Percentiles rank a stretch among this genome's conserved stretches.
These are phyloP conservation scores for Muntiacus reevesi DNA, from an alignment of 2,113 vertebrate genomes.

Conservation along the genomic window DNA sequence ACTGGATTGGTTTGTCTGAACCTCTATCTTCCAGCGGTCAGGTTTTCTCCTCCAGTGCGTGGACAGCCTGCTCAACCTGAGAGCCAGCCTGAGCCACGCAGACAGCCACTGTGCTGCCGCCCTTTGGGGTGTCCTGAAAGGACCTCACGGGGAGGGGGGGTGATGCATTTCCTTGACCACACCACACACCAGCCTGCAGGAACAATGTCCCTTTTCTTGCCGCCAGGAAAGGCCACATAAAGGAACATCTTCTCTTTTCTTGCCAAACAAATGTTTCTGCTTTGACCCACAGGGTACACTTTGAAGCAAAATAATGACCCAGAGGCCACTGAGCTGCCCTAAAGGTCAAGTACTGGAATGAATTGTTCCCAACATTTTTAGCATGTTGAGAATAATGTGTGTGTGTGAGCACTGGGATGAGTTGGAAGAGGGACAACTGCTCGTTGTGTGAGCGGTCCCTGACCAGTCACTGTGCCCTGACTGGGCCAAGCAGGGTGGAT, in stretches of 20 bases:
- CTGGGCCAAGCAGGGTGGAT: background rate
- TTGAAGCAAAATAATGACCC: slow-evolving; percentile 11
- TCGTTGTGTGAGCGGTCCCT: background rate
- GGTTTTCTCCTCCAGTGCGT: background rate
- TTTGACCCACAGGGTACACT: slow-evolving; percentile 18
- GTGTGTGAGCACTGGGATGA: background rate
- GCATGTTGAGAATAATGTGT: background rate
- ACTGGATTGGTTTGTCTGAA: background rate
- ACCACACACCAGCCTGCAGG: slow-evolving; percentile 15
- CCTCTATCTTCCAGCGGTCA: background rate
- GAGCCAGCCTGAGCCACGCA: background rate
- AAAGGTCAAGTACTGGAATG: background rate
- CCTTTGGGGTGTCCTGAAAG: slow-evolving; percentile 51
- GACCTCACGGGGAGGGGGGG: background rate
- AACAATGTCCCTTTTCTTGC: slow-evolving; percentile 37
- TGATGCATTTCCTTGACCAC: slow-evolving; percentile 6
- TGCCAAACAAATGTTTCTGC: slow-evolving; percentile 37
- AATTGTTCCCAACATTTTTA: background rate
- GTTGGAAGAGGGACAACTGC: background rate
- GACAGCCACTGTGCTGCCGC: background rate
- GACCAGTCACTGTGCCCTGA: background rate
- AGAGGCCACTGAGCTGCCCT: background rate
- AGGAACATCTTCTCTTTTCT: slow-evolving; percentile 46
- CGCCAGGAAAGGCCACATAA: slow-evolving; percentile 40
- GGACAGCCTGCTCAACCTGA: background rate